Evolutionary conservation across 2,113 vertebrate genomes (phyloP).

Genomic region (Bungarus multicinctus): DNA sequence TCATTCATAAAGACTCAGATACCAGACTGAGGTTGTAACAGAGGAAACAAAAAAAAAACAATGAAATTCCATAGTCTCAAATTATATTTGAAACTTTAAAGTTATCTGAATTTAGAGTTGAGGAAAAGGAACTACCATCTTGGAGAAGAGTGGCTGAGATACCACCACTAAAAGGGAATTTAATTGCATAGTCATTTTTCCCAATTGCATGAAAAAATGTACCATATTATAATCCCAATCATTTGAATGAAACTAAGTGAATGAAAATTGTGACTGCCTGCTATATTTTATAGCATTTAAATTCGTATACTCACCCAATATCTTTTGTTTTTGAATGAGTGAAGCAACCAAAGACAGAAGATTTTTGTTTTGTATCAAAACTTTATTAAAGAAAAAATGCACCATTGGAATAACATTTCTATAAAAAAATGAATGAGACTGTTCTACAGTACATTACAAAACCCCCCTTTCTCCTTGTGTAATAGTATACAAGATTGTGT

Average conservation of each 20-base stretch:
- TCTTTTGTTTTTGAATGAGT: not conserved
- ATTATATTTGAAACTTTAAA: not conserved
- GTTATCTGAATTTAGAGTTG: not conserved
- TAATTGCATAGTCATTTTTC: not conserved
- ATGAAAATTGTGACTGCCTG: not conserved
- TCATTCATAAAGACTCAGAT: not conserved
- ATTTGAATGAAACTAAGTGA: not conserved
- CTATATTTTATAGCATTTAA: not conserved
- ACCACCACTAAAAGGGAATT: not conserved
- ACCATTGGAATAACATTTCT: slow-evolving; percentile 94
- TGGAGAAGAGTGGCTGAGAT: not conserved
- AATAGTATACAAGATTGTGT: slow-evolving; percentile 86
- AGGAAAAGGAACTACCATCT: not conserved
- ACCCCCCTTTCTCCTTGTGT: slow-evolving; percentile 72
- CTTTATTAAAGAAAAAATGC: slow-evolving; percentile 95
- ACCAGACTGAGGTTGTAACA: not conserved
- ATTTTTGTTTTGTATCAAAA: slow-evolving; percentile 87
- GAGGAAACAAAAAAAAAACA: not conserved
- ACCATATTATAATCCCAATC: not conserved
- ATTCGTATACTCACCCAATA: not conserved
- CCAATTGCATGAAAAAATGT: not conserved
- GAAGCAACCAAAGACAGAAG: not conserved
- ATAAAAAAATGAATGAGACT: slow-evolving; percentile 92
- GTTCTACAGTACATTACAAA: slow-evolving; percentile 96
- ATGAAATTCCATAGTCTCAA: not conserved